Conservation (phyloP, 1,140 invertebrate genomes). For the Tribolium madens region DNA sequence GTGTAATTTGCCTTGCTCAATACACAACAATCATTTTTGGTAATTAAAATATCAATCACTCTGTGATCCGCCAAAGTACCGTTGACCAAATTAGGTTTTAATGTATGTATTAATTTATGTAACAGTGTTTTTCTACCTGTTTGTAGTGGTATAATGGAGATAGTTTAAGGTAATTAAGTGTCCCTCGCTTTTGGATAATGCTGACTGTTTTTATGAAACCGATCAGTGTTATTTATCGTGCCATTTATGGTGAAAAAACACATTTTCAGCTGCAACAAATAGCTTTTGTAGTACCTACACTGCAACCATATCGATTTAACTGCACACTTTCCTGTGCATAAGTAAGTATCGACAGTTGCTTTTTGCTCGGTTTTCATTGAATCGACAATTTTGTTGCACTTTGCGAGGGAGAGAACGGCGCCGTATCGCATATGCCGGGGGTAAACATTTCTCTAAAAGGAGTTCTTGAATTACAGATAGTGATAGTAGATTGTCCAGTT, state of each 20-base stretch:
- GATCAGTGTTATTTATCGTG: background rate
- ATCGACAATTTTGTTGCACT: background rate
- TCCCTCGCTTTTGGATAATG: background rate
- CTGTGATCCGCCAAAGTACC: background rate
- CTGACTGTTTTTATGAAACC: background rate
- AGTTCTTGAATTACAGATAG: background rate
- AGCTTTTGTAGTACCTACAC: background rate
- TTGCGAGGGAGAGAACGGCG: background rate
- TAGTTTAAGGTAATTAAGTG: too few species aligned
- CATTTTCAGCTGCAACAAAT: conserved; percentile 2
- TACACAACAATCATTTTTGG: conserved; percentile 22
- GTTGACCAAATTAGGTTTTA: background rate
- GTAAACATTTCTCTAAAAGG: background rate
- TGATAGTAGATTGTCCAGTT: background rate
- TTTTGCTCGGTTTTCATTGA: background rate
- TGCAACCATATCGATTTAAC: conserved; percentile 10
- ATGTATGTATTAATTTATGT: background rate
- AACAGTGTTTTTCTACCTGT: too few species aligned
- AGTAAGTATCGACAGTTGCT: background rate
- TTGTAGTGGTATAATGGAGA: too few species aligned
- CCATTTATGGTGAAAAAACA: conserved; percentile 23
- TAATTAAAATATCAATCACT: conserved; percentile 38
- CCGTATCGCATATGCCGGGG: background rate
- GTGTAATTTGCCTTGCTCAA: conserved; percentile 2
- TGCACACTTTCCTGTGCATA: background rate